Base-by-base conservation (phyloP, 1,140 invertebrate genomes). In the Drosophila kanapiae region DNA sequence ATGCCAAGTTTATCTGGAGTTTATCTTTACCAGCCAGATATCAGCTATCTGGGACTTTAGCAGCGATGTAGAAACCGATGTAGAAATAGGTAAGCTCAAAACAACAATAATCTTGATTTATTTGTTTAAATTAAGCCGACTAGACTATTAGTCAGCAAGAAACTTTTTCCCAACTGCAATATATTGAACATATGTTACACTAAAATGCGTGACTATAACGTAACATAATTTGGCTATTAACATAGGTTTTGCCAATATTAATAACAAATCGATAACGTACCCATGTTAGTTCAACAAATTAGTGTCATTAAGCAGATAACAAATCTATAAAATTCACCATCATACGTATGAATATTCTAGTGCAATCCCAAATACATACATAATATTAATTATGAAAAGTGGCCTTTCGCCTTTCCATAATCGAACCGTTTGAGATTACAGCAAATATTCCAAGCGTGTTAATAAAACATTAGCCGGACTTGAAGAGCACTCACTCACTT, bases 401-500 rank as follows among this genome's bases (percentile, higher is more conserved):
- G 38, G 29, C 49, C 31, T 51, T 16, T 47, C 40, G 33, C 51
- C 48, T 38, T 62, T 61, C 35, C 16, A 42, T 16, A 42, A 65
- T 33, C 56, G 56, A 31, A 16, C 37, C n/a, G 16, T 49, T 64
- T 18, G 65, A 33, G 38, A 37, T 54, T 11, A 6, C 7, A 67
- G 60, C 60, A 54, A 40, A 63, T 54, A 40, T 63, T 54, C 13
- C 27, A 63, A 18, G 35, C 48, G 48, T 63, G 60, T 51, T 35
- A 63, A 62, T 40, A 29, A 16, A 53, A 38, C 60, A 62, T 62
- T 62, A 62, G 60, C 23, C 23, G 23, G 65, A 42, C 37, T 67
- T 38, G 2, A 33, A 54, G 38, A 67, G 47, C 67, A 38, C 53
- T 27, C 53, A 56, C 48, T 31, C 33, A 38, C 48, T 18, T 33